A percentile compares a stretch with the other conserved stretches of the same genome.
phyloP scores from a whole-genome alignment of 2,113 vertebrate genomes.

The Irena cyanogastra region DNA sequence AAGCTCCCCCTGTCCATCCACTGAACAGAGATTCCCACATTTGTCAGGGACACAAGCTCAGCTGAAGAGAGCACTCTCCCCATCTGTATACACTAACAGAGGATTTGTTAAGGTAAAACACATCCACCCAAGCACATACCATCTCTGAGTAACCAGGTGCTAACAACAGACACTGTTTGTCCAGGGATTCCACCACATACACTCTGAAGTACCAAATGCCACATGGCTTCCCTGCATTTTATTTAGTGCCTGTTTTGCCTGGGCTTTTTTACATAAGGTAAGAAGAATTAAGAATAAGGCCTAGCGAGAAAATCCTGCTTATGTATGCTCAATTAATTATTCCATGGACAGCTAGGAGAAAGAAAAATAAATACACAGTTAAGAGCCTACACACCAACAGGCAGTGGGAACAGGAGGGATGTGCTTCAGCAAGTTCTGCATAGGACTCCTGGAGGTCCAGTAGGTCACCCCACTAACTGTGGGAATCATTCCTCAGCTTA shows the following conservation, averaged over 20 bases:
- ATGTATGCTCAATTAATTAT: rapidly evolving
- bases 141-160: rapidly evolving
- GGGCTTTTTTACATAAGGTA: neutral
- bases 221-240: rapidly evolving
- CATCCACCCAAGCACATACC: rapidly evolving
- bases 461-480: rapidly evolving
- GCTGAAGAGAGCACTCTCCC: neutral
- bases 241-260: neutral
- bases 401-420: rapidly evolving
- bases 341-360: neutral
- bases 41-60: neutral
- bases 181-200: neutral
- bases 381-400: neutral
- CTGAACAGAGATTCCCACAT: neutral
- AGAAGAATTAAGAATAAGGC: neutral
- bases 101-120: neutral
- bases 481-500: neutral
- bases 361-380: neutral
- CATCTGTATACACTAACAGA: neutral
- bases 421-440: neutral
- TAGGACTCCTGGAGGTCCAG: rapidly evolving
- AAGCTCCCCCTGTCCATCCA: neutral
- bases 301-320: neutral
- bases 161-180: neutral
- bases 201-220: rapidly evolving